A percentile compares a stretch with the other conserved stretches of the same genome.
These are phyloP conservation scores for Clostera curtula DNA, from an alignment of 2,888 invertebrate genomes.

Conservation along the genomic window DNA sequence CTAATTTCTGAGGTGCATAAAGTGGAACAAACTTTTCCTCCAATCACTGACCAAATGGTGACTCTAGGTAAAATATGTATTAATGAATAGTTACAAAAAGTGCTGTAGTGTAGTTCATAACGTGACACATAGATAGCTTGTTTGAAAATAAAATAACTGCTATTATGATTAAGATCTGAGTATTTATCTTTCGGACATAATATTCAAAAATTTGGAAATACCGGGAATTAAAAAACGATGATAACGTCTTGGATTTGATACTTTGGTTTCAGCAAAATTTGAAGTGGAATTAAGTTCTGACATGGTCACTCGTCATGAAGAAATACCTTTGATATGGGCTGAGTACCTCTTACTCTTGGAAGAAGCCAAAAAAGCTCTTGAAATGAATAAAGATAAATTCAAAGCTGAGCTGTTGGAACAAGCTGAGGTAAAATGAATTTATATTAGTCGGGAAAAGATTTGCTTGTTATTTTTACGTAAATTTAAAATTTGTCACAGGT, in stretches of 20 bases:
- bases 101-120: background rate
- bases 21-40: conserved; percentile 82
- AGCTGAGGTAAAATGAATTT: conserved; percentile 67
- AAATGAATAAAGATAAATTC: conserved; percentile 82
- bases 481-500: conserved; percentile 27
- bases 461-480: background rate
- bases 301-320: conserved; percentile 71
- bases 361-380: conserved; percentile 83
- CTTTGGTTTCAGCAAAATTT: conserved; percentile 74
- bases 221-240: too few species aligned
- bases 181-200: too few species aligned
- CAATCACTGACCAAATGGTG: conserved; percentile 83
- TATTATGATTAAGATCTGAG: too few species aligned
- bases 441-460: background rate
- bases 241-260: too few species aligned
- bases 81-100: background rate
- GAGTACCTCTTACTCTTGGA: conserved; percentile 80
- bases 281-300: conserved; percentile 80
- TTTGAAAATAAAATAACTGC: too few species aligned
- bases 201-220: too few species aligned
- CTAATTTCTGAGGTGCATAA: conserved; percentile 77
- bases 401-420: conserved; percentile 81
- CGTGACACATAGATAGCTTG: background rate
- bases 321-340: conserved; percentile 79
- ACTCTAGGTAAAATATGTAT: conserved; percentile 72